Base-by-base conservation (phyloP, 2,888 invertebrate genomes). In the Gymnosoma rotundatum region DNA sequence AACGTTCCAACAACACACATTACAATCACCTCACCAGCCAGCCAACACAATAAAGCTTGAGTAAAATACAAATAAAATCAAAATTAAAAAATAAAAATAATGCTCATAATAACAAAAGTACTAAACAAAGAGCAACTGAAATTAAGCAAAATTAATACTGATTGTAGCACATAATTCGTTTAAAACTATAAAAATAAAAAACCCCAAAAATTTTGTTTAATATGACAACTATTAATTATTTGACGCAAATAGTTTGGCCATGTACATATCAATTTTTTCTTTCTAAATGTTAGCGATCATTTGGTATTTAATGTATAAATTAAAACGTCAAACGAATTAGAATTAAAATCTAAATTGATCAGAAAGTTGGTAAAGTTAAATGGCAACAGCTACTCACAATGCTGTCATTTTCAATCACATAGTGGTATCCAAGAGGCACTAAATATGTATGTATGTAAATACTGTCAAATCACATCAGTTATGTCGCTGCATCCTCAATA, bases 11-110 rank as follows among this genome's bases (percentile, higher is more conserved):
- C 73, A 79, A 66, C 73, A 79, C 79, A 79, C 79, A 67, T 70
- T 61, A 73, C 76, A 78, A 61, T 69, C 76, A 54, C 76, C 69
- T 66, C 58, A 73, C n/a, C 73, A 73, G 60, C 79, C 73, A 73
- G 60, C 79, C 73, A 73, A 79, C 78, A 42, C 50, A 78, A 58
- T 36, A 72, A 50, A 42, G 12, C 52, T 52, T 16, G 52, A 50
- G 38, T 72, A 48, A 56, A 72, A 70, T 45, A 70, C 69, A 48
- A 45, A 63, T 63, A 48, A 60, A 21, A 70, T 70, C 52, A 54
- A 63, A 54, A 63, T 54, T 21, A 21, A 56, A 81, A 69, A 18
- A 48, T 50, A 32, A 32, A 32, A 45, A 70, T 72, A 54, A 73
- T 38, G 25, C 52, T 18, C 58, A 36, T 50, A 70, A 70, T 58